Conservation (phyloP, 2,113 vertebrate species). For the Mobula birostris region DNA sequence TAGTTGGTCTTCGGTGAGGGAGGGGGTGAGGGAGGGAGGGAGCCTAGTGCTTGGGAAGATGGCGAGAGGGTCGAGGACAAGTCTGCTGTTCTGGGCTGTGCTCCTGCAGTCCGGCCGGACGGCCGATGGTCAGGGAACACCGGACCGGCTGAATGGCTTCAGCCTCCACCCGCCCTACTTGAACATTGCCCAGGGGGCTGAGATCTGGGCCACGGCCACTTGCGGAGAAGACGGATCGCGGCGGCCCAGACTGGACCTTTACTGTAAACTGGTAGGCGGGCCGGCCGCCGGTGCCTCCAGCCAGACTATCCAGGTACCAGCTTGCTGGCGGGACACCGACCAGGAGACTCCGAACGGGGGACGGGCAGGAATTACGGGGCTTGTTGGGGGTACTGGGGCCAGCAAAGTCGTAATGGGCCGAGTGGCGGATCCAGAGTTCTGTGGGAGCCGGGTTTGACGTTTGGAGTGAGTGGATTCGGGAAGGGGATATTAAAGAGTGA, state of each 20-base stretch:
- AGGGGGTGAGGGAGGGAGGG: conserved; percentile 15
- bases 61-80: conserved; percentile 50
- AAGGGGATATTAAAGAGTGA: too few relatives aligned
- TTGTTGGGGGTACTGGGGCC: neutral
- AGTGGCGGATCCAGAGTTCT: neutral
- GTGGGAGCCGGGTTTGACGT: too few relatives aligned
- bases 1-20: neutral
- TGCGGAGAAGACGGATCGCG: conserved; percentile 71
- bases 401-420: neutral
- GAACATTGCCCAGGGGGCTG: conserved; percentile 69
- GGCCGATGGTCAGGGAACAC: conserved; percentile 42
- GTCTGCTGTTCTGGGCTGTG: conserved; percentile 40
- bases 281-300: conserved; percentile 56
- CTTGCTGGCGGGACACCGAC: too few relatives aligned
- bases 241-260: conserved; percentile 61
- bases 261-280: conserved; percentile 83
- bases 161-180: conserved; percentile 79
- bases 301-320: conserved; percentile 74
- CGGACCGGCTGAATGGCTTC: conserved; percentile 48
- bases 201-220: conserved; percentile 73
- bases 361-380: neutral
- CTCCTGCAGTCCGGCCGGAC: neutral
- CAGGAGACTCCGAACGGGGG: too few relatives aligned
- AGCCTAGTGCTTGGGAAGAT: conserved; percentile 46
- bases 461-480: too few relatives aligned